These are phyloP conservation scores for Aplidium turbinatum DNA, from an alignment of 23 tunicate species.

Conservation along the genomic window DNA sequence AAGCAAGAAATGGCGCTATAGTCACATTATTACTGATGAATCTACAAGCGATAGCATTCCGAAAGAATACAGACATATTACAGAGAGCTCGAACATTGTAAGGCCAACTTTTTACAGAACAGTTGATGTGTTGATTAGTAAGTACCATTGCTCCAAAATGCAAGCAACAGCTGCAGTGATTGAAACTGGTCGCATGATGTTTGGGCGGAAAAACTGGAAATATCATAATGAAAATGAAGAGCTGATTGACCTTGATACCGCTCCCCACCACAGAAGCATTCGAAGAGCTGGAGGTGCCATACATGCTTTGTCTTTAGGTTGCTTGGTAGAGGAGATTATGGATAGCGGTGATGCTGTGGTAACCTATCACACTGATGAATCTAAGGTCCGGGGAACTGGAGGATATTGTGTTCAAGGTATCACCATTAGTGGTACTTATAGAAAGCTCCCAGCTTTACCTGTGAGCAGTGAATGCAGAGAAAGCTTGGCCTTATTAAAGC, in stretches of 20 bases:
- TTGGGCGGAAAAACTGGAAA: slow-evolving; percentile 15
- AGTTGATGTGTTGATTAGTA: slow-evolving; percentile 7
- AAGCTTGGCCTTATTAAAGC: not conserved
- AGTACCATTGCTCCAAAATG: not conserved
- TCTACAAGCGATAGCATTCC: not conserved
- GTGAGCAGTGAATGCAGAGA: not conserved
- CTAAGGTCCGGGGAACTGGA: not conserved
- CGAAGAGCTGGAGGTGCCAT: slow-evolving; percentile 2
- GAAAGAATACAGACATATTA: not conserved
- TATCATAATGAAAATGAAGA: not conserved
- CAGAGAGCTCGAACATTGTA: not conserved
- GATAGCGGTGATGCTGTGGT: not conserved
- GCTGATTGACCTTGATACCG: not conserved
- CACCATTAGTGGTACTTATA: not conserved
- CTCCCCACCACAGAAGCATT: slow-evolving; percentile 1
- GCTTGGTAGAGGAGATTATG: slow-evolving; percentile 9
- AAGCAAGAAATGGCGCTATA: not conserved
- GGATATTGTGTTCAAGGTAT: slow-evolving; percentile 7
- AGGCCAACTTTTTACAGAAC: slow-evolving; percentile 8
- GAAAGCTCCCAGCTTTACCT: slow-evolving; percentile 8
- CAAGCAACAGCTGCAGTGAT: slow-evolving; percentile 6
- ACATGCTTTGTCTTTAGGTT: not conserved
- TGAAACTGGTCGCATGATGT: slow-evolving; percentile 5
- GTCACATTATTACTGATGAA: not conserved
- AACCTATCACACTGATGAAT: slow-evolving; percentile 7